Conservation (phyloP, 2,888 invertebrate genomes). For the Metopia argyrocephala region DNA sequence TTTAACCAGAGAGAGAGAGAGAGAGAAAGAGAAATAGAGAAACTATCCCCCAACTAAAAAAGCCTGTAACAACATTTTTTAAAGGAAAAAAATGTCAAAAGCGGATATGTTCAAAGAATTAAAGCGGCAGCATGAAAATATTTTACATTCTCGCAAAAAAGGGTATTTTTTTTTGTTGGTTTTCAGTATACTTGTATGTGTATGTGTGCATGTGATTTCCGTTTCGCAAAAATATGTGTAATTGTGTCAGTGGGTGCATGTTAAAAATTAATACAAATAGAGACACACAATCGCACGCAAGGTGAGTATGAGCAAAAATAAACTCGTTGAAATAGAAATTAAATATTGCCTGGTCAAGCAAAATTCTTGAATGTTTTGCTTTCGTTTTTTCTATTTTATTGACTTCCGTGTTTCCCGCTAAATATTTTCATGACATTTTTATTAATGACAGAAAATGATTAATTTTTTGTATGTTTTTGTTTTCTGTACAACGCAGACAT, state of each 20-base stretch:
- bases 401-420: constrained; percentile 21
- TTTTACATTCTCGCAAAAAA: neutral
- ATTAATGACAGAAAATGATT: constrained; percentile 12
- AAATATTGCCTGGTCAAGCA: constrained; percentile 10
- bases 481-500: neutral
- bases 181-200: neutral
- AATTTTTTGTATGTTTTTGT: neutral
- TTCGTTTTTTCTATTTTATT: constrained; percentile 18
- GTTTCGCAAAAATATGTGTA: constrained; percentile 5
- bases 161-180: neutral
- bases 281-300: neutral
- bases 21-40: no score
- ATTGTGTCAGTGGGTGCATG: constrained; percentile 8
- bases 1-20: no score
- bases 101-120: neutral
- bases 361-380: neutral
- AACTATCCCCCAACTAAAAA: no score
- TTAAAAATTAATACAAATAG: neutral
- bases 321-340: neutral
- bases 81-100: constrained; percentile 6
- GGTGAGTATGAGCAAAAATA: neutral
- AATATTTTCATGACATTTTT: constrained; percentile 20
- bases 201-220: neutral
- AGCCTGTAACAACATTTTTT: no score
- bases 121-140: constrained; percentile 14